Evolutionary conservation across 30 jellyfish, hydroid and myxozoan species (phyloP), one percentile per base, ranked within the genome.

Genomic region (Pelagia noctiluca): DNA sequence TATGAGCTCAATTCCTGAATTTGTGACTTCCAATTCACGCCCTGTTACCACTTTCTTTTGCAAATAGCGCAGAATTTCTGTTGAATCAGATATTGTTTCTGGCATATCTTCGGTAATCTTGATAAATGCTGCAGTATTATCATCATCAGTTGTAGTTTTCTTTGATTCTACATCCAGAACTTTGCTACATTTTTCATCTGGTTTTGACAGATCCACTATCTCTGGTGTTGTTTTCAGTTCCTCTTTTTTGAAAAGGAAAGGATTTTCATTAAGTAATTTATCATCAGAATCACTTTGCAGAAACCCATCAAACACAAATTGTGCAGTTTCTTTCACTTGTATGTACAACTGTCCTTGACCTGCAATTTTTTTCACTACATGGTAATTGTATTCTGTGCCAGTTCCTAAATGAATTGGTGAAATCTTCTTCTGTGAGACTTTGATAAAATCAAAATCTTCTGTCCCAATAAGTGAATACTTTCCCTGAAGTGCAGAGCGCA

Each of bases 1-100:
- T 0, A 24, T 38, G 46, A 67, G 80, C 80, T 35, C 81, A 10
- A 22, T 73, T 2, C 37, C 72, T n/a, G 80, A 38, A 23, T 53
- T 47, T 21, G 62, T 32, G 33, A 54, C 80, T 26, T 70, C 86
- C 54, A 82, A 28, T 54, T 69, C 79, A 21, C 80, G 78, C 25
- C 86, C 92, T 2, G 78, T 68, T 10, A 47, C 86, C 32, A 82
- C 47, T 23, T 68, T 36, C 50, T 19, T n/a, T 50, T 71, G 92
- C 75, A 82, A 35, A 35, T 38, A 80, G 16, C 84, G 35, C 26
- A 80, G 61, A 8, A 50, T 30, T 50, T 67, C 92, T 34, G 62
- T 50, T 10, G 86, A 79, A 12, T 82, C 92, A 32, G 67, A 24
- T 26, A 70, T 22, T 22, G 37, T 36, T 28, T 30, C 77, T 25